Percentiles rank a stretch among this genome's conserved stretches.
Evolutionary conservation across 2,888 invertebrate species (phyloP).

Genomic region (Brachynemurus nebulosus): DNA sequence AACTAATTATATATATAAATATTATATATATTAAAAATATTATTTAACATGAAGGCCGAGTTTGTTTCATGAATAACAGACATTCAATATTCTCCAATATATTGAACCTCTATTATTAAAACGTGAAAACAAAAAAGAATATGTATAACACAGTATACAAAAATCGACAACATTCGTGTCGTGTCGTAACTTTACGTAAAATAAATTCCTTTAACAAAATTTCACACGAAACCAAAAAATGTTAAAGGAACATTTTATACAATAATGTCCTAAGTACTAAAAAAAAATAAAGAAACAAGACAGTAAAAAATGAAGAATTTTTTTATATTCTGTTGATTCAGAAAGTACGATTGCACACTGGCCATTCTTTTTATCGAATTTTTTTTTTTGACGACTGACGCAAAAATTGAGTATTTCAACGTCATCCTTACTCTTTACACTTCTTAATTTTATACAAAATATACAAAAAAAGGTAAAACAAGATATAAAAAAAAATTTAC

Average conservation of each 20-base stretch:
- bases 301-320: not conserved
- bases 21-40: not conserved
- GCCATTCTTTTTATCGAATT: not conserved
- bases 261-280: not conserved
- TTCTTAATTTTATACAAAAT: too few species aligned
- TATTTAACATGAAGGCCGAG: not conserved
- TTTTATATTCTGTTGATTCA: not conserved
- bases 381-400: too few species aligned
- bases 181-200: too few species aligned
- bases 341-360: slow-evolving; percentile 7
- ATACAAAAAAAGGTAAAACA: too few species aligned
- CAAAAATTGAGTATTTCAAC: too few species aligned
- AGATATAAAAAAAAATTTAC: not conserved
- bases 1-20: not conserved
- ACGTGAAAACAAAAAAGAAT: not conserved
- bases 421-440: too few species aligned
- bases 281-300: not conserved
- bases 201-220: slow-evolving; percentile 1
- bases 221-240: not conserved
- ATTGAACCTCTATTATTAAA: too few species aligned
- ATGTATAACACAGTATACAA: not conserved
- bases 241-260: too few species aligned
- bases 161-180: not conserved
- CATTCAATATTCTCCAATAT: too few species aligned
- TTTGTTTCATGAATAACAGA: not conserved